These are phyloP conservation scores for Squalus acanthias DNA, from an alignment of 2,797 vertebrate genomes.

Conservation along the genomic window DNA sequence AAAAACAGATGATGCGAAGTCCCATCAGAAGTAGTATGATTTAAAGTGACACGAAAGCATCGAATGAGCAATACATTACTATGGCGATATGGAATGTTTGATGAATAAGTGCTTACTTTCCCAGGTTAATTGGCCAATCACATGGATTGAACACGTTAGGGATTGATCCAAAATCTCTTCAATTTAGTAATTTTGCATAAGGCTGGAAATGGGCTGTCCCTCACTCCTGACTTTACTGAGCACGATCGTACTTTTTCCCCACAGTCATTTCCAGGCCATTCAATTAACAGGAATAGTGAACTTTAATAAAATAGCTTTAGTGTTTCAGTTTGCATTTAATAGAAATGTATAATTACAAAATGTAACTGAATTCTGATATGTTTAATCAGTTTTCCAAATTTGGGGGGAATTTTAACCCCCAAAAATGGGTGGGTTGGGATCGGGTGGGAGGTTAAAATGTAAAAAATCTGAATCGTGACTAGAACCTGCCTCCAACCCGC, in stretches of 20 bases:
- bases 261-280: not conserved
- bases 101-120: not conserved
- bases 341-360: not conserved
- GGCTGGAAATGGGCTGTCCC: too few species aligned
- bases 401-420: too few species aligned
- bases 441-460: too few species aligned
- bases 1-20: not conserved
- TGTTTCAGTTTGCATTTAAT: slow-evolving; percentile 1
- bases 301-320: not conserved
- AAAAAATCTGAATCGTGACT: too few species aligned
- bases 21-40: too few species aligned
- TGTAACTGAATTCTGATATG: not conserved
- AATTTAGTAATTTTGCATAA: not conserved
- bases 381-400: not conserved
- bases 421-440: too few species aligned
- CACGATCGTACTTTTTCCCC: not conserved
- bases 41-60: not conserved
- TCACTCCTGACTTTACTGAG: not conserved
- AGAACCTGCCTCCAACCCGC: too few species aligned
- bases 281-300: not conserved
- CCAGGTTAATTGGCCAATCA: not conserved
- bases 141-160: not conserved
- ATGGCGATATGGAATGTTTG: not conserved
- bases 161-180: not conserved
- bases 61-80: not conserved